phyloP scores from a whole-genome alignment of 2,888 invertebrate species.

The Philereme vetulata region DNA sequence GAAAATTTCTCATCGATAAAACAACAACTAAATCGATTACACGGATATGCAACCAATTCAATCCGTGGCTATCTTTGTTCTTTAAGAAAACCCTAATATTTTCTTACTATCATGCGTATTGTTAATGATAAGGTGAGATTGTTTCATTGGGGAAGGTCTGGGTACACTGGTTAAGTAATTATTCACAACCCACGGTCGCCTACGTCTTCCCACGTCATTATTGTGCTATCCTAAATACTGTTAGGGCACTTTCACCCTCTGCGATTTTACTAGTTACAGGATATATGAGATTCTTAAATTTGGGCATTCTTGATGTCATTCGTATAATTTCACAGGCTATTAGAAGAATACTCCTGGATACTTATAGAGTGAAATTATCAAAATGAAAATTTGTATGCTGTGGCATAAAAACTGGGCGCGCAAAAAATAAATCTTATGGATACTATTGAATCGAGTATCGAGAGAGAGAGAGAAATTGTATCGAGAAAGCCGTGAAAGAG shows the following conservation, averaged over 20 bases:
- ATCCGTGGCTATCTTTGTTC: slow-evolving; percentile 54
- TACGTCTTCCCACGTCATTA: slow-evolving; percentile 60
- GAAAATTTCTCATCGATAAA: slow-evolving; percentile 30
- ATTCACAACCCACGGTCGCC: slow-evolving; percentile 63
- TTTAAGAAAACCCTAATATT: slow-evolving; percentile 41
- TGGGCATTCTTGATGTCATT: background rate
- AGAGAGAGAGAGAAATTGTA: too few species aligned
- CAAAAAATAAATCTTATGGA: too few species aligned
- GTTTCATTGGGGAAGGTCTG: slow-evolving; percentile 40
- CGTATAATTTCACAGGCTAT: too few species aligned
- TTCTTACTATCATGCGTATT: slow-evolving; percentile 4
- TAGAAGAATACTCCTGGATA: too few species aligned
- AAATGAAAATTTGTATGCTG: too few species aligned
- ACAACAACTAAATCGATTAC: slow-evolving; percentile 53
- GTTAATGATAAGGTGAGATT: background rate
- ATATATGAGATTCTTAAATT: background rate
- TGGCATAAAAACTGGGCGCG: too few species aligned
- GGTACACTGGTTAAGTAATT: slow-evolving; percentile 54
- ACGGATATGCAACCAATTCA: slow-evolving; percentile 51
- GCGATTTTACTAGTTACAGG: background rate
- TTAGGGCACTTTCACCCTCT: slow-evolving; percentile 69
- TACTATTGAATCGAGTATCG: too few species aligned
- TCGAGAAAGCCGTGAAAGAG: too few species aligned
- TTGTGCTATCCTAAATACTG: slow-evolving; percentile 32
- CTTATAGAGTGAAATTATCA: too few species aligned